Evolutionary conservation across 2,113 vertebrate species (phyloP), one percentile per base, ranked within the genome.

Genomic region (Myrmecobius fasciatus): DNA sequence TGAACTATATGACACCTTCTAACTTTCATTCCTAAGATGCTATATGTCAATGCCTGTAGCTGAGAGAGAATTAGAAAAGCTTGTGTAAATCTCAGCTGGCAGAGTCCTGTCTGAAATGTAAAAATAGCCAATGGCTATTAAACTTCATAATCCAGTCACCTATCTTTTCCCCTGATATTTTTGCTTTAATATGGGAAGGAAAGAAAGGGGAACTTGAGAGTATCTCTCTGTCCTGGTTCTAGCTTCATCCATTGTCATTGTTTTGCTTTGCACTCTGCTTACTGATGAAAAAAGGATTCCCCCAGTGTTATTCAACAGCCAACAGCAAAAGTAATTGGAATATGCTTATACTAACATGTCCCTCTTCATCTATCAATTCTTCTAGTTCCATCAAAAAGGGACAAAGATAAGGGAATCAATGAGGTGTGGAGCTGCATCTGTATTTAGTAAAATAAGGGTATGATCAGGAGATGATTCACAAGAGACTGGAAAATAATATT

Each of bases 351-450:
- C 43, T 96, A 92, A 92, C 51, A 53, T 47, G 48, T 90, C 36
- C 94, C 51, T 26, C 17, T 96, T 95, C 75, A 93, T 96, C 54
- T 43, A 94, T 56, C 51, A 93, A 93, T 56, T 91, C 26, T 53
- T 91, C 90, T 89, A 89, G n/a, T 52, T 93, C 60, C 51, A 67
- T 20, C 47, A 83, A 46, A 95, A 96, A 97, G 12, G 67, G 67
- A n/a, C n/a, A 83, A 83, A 83, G n/a, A 83, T 22, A 83, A 75
- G 6, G 17, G 36, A 67, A 67, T 67, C 31, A 0, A n/a, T 1
- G 1, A n/a, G 14, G 31, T 14, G 43, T 22, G 6, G n/a, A 83
- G 92, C n/a, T 56, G 3, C 25, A 54, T 52, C 24, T 54, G 25
- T 94, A 75, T 31, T 92, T 93, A 51, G 28, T 22, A 95, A 43